Base-by-base conservation (phyloP, 1,140 invertebrate species). In the Magallana ariakensis region DNA sequence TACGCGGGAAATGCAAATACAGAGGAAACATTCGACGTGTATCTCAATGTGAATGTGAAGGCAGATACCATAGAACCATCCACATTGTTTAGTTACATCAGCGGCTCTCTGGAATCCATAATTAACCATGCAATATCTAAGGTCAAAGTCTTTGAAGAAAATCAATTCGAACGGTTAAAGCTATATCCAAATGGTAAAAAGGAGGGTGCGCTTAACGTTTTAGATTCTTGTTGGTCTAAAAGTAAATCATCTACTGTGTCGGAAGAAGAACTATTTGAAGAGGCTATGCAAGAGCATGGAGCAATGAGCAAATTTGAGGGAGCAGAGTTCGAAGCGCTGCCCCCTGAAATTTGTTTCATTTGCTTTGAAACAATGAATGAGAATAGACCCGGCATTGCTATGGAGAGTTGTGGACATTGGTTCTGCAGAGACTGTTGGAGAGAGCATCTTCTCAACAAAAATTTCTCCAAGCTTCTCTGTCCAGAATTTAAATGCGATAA, bases 341-440 rank as follows among this genome's bases (percentile, higher is more conserved):
- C 22, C 46, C 85, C 88, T 53, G 84, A 70, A 19, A 87, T 89
- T 19, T 92, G 92, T 62, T 89, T 82, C 57, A 87, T 91, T 16
- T 90, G 91, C 46, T 89, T 90, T 26, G 87, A 85, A 1, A 9
- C 53, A 1, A 75, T 89, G 62, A 16, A 82, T 1, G 81, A 62
- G 1, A 83, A 70, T 11, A 70, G 16, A 54, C 56, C 62, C 5
- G 62, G 82, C 3, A 90, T 87, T 6, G 86, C 88, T 22, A 84
- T 93, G 22, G 81, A 70, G 11, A 22, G 84, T 16, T 93, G 92
- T 81, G 87, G 89, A 33, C 92, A 93, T 81, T 89, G 89, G 88
- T 91, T 93, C 81, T 93, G 92, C 87, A 86, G 91, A 84, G 55
- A n/a, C 0, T 93, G 92, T 82, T 93, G 90, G 92, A 84, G 82